Percentiles rank a stretch among this genome's conserved stretches.
Conservation (phyloP, 2,113 vertebrate genomes). For the Platichthys stellatus region DNA sequence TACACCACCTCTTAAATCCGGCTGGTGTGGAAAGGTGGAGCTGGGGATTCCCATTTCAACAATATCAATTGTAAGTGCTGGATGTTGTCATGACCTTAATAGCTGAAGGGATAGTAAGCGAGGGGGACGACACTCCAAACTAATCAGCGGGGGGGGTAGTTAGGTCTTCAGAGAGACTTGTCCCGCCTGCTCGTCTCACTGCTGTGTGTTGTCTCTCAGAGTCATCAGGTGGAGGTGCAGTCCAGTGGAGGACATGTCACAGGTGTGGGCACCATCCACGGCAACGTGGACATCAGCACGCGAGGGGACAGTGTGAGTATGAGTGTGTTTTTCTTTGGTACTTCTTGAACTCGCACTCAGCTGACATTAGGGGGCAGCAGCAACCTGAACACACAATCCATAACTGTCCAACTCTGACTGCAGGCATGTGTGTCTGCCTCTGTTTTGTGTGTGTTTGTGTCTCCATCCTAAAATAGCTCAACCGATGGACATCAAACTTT, state of each 20-base stretch:
- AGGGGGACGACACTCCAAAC: too few species aligned
- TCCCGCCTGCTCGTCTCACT: not conserved
- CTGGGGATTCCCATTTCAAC: too few species aligned
- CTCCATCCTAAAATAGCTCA: not conserved
- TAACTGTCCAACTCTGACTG: not conserved
- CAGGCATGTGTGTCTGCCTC: not conserved
- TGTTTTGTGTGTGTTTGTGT: not conserved
- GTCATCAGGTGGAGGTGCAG: constrained; percentile 86
- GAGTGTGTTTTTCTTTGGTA: not conserved
- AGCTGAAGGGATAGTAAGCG: too few species aligned
- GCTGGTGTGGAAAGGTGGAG: too few species aligned
- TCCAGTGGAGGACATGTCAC: constrained; percentile 88
- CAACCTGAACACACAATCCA: not conserved
- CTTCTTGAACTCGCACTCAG: constrained; percentile 13
- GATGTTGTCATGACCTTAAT: too few species aligned
- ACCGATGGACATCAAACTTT: too few species aligned
- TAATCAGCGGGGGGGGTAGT: too few species aligned
- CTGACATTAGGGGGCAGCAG: constrained; percentile 59
- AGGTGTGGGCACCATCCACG: constrained; percentile 89
- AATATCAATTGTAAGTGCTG: too few species aligned
- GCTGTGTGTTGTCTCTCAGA: constrained; percentile 76
- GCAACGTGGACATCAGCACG: constrained; percentile 88
- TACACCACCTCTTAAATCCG: too few species aligned
- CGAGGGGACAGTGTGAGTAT: constrained; percentile 86
- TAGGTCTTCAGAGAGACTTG: not conserved